Evolutionary conservation across 2,797 vertebrate species (phyloP).

Genomic region (Manis pentadactyla): DNA sequence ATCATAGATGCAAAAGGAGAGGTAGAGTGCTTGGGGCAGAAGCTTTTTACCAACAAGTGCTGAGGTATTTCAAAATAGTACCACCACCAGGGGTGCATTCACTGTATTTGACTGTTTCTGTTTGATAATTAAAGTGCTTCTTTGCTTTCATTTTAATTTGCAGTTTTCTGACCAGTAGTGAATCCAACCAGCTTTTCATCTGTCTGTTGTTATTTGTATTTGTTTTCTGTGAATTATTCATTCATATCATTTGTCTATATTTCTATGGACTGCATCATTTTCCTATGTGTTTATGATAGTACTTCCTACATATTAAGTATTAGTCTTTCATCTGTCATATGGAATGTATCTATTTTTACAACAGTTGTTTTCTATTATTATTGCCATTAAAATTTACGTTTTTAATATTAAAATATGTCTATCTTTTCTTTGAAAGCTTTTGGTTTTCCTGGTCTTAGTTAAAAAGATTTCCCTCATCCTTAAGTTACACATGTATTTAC

Average conservation of each 20-base stretch:
- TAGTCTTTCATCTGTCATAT: neutral
- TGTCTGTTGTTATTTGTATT: neutral
- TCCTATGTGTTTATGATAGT: neutral
- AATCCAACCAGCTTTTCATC: neutral
- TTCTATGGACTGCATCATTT: neutral
- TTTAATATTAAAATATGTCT: neutral
- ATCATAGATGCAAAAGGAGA: neutral
- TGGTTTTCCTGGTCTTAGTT: neutral
- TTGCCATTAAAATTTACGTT: neutral
- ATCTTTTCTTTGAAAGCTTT: neutral
- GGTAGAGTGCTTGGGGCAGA: neutral
- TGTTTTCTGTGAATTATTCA: neutral
- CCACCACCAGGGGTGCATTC: neutral
- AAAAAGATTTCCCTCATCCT: neutral
- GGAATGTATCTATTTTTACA: neutral
- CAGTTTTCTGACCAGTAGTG: neutral
- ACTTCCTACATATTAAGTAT: neutral
- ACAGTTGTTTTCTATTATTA: neutral
- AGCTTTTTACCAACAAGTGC: neutral
- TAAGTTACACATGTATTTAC: neutral
- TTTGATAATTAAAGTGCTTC: neutral
- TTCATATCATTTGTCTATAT: neutral
- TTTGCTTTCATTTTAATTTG: neutral
- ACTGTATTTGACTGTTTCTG: too few relatives aligned
- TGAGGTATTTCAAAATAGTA: neutral